Evolutionary conservation across 2,113 vertebrate species (phyloP).

Genomic region (Hydrochoerus hydrochaeris): DNA sequence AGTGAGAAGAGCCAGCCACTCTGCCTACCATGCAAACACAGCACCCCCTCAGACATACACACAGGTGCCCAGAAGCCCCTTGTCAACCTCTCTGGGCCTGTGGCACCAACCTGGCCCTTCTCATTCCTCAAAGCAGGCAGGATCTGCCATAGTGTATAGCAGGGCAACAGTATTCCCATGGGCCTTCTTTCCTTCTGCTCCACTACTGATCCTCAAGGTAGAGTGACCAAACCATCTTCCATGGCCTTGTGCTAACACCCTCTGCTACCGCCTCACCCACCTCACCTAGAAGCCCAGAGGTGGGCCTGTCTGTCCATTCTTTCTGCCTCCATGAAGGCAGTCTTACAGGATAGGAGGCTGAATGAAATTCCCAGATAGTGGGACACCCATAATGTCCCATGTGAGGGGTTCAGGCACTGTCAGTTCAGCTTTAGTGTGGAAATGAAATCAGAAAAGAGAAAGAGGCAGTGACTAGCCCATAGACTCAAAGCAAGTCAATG

Average conservation of each 20-base stretch:
- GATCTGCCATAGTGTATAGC: neutral
- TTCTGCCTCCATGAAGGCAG: neutral
- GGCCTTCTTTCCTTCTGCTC: neutral
- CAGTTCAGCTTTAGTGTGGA: conserved; percentile 16
- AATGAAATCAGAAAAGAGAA: conserved; percentile 26
- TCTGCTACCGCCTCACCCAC: neutral
- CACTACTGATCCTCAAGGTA: neutral
- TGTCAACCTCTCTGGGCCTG: neutral
- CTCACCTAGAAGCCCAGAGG: neutral
- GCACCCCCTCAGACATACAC: neutral
- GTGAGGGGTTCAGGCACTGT: neutral
- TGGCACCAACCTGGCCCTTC: neutral
- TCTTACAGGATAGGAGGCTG: neutral
- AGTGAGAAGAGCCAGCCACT: neutral
- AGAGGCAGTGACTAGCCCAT: conserved; percentile 28
- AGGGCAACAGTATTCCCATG: neutral
- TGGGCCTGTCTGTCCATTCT: neutral
- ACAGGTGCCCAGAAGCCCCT: neutral
- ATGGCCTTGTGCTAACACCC: neutral
- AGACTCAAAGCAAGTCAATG: neutral
- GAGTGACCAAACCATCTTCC: neutral
- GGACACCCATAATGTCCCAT: neutral
- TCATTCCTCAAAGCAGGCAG: conserved; percentile 10
- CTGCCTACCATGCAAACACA: neutral
- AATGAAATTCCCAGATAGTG: conserved; percentile 30